Percentiles rank a stretch among this genome's conserved stretches.
Evolutionary conservation across 1,140 invertebrate genomes (phyloP).

Genomic region (Phenacoccus solenopsis): DNA sequence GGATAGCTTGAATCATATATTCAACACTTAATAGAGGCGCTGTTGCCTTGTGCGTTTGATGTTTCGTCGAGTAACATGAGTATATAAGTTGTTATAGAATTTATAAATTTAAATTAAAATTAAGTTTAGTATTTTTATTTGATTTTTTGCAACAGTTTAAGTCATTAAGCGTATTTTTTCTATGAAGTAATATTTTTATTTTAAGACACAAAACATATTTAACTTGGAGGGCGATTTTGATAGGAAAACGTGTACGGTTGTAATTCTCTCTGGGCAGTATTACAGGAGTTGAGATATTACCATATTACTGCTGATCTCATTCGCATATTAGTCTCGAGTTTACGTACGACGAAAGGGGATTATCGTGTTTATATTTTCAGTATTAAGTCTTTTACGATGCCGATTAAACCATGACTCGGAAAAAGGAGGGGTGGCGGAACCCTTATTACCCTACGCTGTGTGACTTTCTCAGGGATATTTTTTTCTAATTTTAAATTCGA

Average conservation of each 20-base stretch:
- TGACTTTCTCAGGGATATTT: background rate
- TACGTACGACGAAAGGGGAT: too few species aligned
- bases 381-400: background rate
- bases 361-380: background rate
- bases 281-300: background rate
- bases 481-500: background rate
- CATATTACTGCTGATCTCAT: background rate
- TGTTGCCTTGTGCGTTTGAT: too few species aligned
- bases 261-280: constrained; percentile 1
- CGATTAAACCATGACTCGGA: background rate
- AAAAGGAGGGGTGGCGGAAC: too few species aligned
- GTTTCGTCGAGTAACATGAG: too few species aligned
- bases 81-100: too few species aligned
- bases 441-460: background rate
- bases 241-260: too few species aligned
- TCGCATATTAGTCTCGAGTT: background rate
- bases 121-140: background rate
- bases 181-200: background rate
- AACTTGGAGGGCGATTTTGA: background rate
- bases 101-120: background rate
- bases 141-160: background rate
- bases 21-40: background rate
- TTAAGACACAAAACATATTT: background rate
- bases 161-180: background rate
- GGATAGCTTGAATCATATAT: background rate